phyloP scores from a whole-genome alignment of 2,888 invertebrate species.

The Dione juno region DNA sequence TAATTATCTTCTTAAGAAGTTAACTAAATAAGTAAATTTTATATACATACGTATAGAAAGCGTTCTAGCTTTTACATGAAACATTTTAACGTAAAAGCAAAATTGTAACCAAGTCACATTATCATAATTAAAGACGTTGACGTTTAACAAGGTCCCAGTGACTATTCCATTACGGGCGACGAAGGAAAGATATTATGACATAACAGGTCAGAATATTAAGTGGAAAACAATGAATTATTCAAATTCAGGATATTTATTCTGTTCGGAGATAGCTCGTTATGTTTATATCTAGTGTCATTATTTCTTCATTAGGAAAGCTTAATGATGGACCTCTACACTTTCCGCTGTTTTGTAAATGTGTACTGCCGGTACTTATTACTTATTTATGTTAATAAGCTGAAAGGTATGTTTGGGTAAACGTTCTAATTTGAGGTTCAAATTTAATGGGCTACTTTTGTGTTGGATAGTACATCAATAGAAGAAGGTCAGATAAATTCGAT shows the following conservation, averaged over 20 bases:
- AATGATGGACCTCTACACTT: no score
- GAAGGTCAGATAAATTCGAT: no score
- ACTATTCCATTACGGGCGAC: conserved; percentile 1
- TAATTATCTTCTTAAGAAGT: no score
- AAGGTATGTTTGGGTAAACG: no score
- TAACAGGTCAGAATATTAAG: conserved; percentile 11
- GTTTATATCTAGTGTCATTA: background rate
- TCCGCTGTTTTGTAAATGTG: no score
- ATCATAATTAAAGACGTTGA: conserved; percentile 19
- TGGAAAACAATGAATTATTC: conserved; percentile 11
- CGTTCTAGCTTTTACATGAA: background rate
- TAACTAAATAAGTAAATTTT: background rate
- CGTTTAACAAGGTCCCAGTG: conserved; percentile 11
- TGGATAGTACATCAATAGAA: no score
- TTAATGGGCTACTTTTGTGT: no score
- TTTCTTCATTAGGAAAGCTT: no score
- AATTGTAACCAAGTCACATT: conserved; percentile 12
- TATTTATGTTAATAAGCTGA: no score
- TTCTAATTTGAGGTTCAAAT: no score
- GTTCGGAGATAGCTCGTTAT: background rate
- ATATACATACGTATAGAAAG: background rate
- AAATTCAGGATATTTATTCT: background rate
- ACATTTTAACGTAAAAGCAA: background rate
- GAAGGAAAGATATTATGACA: conserved; percentile 7
- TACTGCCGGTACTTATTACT: no score